Percentiles rank a stretch among this genome's conserved stretches.
phyloP scores from a whole-genome alignment of 2,113 vertebrate genomes.

The Thryonomys swinderianus region DNA sequence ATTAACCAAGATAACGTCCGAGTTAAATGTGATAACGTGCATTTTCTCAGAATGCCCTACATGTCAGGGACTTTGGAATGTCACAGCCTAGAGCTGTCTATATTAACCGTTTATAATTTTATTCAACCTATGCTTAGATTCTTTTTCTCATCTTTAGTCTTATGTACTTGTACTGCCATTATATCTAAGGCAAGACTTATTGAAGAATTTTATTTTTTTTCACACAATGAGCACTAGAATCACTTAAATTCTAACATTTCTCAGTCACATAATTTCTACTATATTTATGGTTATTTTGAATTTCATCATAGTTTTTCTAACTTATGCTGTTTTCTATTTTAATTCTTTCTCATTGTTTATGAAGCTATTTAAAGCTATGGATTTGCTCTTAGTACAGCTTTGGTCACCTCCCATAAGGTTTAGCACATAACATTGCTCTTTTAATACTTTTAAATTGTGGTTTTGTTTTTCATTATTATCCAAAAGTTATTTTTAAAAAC shows the following conservation, averaged over 20 bases:
- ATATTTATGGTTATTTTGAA: background rate
- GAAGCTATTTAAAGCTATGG: slow-evolving; percentile 50
- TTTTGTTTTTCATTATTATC: slow-evolving; percentile 52
- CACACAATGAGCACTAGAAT: slow-evolving; percentile 40
- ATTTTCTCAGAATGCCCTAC: background rate
- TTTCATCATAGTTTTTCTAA: slow-evolving; percentile 42
- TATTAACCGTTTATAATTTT: background rate
- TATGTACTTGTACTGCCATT: background rate
- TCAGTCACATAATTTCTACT: slow-evolving; percentile 41
- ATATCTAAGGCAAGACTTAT: background rate
- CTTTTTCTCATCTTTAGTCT: slow-evolving; percentile 1
- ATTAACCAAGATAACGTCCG: slow-evolving; percentile 34
- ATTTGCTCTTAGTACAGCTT: slow-evolving; percentile 51
- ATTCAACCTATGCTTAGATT: background rate
- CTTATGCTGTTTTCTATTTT: slow-evolving; percentile 52
- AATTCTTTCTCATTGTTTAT: slow-evolving; percentile 33
- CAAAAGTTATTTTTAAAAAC: slow-evolving; percentile 49
- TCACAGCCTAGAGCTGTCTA: background rate
- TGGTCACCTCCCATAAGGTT: slow-evolving; percentile 60
- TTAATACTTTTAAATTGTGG: slow-evolving; percentile 40
- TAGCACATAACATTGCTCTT: background rate
- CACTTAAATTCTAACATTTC: slow-evolving; percentile 46
- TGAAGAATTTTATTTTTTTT: slow-evolving; percentile 21
- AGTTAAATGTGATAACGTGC: slow-evolving; percentile 28
- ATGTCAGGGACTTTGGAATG: background rate